A percentile compares a stretch with the other conserved stretches of the same genome.
Evolutionary conservation across 1,140 invertebrate genomes (phyloP).

Genomic region (Drosophila nebulosa): DNA sequence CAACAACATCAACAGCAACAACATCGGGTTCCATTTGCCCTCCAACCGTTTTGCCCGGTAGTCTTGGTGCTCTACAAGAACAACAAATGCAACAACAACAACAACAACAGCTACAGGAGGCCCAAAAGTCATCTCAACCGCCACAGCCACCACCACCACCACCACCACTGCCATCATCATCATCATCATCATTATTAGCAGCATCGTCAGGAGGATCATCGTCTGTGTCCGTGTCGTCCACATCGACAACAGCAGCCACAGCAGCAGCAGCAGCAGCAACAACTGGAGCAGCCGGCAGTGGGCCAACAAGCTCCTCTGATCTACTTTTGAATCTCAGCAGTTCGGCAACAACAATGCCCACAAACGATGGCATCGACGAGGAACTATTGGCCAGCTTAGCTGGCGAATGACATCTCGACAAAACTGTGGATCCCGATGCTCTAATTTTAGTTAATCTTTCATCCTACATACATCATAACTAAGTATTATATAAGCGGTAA

Average conservation of each 20-base stretch:
- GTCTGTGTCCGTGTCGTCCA: conserved; percentile 18
- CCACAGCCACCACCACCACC: neutral
- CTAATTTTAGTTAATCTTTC: conserved; percentile 15
- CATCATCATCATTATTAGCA: conserved; percentile 3
- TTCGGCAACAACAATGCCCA: neutral
- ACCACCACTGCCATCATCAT: neutral
- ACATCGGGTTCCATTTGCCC: conserved; percentile 1
- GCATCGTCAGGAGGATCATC: neutral
- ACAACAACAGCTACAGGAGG: neutral
- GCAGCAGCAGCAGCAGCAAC: neutral
- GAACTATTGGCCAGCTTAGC: conserved; percentile 65
- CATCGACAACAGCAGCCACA: conserved; percentile 5
- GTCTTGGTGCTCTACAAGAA: neutral
- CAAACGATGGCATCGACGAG: conserved; percentile 61
- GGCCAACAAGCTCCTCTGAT: neutral
- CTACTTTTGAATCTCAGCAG: conserved; percentile 32
- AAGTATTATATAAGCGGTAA: neutral
- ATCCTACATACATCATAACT: neutral
- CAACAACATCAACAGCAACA: neutral
- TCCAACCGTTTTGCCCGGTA: neutral
- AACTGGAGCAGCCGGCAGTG: neutral
- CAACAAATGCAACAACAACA: neutral
- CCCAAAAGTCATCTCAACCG: neutral
- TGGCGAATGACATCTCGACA: conserved; percentile 43
- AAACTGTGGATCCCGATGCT: conserved; percentile 30